Conservation (phyloP, 2,888 invertebrate species). For the Cheilosia vernalis region DNA sequence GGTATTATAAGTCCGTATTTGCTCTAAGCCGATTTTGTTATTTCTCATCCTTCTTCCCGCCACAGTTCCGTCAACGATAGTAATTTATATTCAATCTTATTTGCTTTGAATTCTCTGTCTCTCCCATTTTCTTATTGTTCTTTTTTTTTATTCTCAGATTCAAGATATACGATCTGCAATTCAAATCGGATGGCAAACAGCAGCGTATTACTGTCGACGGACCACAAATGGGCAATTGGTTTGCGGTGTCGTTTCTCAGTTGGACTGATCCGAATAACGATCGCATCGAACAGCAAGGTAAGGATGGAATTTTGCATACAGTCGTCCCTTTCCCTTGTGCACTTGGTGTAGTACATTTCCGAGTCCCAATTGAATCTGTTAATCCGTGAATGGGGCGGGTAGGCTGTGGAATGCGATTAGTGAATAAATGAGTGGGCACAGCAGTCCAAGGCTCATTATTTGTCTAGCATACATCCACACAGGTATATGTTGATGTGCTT, state of each 20-base stretch:
- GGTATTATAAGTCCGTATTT: constrained; percentile 32
- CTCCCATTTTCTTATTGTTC: constrained; percentile 1
- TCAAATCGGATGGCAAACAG: constrained; percentile 86
- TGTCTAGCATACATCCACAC: too few relatives aligned
- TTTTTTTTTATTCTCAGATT: constrained; percentile 78
- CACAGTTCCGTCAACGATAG: constrained; percentile 6
- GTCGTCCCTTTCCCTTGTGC: background rate
- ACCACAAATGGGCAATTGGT: constrained; percentile 91
- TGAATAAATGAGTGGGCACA: background rate
- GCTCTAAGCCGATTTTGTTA: constrained; percentile 61
- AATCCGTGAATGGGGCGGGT: background rate
- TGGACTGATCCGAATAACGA: constrained; percentile 90
- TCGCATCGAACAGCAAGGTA: constrained; percentile 91
- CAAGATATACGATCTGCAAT: constrained; percentile 85
- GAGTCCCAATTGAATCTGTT: constrained; percentile 8
- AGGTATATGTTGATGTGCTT: too few relatives aligned
- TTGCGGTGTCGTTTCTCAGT: constrained; percentile 90
- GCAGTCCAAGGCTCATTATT: too few relatives aligned
- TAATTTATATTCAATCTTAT: constrained; percentile 71
- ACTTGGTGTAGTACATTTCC: background rate
- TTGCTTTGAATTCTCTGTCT: constrained; percentile 48
- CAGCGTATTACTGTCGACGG: constrained; percentile 86
- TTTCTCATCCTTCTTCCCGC: background rate
- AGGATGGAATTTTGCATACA: constrained; percentile 62
- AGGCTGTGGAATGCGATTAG: background rate